A percentile compares a stretch with the other conserved stretches of the same genome.
These are phyloP conservation scores for Thecocarcelia acutangulata DNA, from an alignment of 2,888 invertebrate genomes.

Conservation along the genomic window DNA sequence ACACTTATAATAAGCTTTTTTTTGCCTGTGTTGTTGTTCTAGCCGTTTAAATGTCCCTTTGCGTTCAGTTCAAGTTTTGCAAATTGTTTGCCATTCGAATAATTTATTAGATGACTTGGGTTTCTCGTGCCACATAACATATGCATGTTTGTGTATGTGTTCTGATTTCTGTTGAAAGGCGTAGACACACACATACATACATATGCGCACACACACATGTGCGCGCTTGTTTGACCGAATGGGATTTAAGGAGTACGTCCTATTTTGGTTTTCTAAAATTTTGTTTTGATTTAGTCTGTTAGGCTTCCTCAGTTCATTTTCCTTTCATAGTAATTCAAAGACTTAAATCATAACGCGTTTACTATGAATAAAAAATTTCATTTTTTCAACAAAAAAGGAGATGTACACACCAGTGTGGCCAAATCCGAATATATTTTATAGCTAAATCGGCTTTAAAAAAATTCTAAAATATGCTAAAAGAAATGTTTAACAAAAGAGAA, in stretches of 20 bases:
- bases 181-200: neutral
- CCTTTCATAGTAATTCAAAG: neutral
- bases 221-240: neutral
- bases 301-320: neutral
- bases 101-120: slow-evolving; percentile 69
- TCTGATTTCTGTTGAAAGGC: neutral
- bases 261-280: slow-evolving; percentile 48
- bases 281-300: slow-evolving; percentile 49
- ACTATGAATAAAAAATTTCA: too few species aligned
- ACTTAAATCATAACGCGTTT: neutral
- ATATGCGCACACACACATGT: neutral
- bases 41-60: slow-evolving; percentile 52
- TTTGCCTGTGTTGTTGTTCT: neutral
- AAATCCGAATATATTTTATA: too few species aligned
- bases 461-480: too few species aligned
- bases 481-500: too few species aligned
- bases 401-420: too few species aligned
- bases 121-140: slow-evolving; percentile 52
- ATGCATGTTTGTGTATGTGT: slow-evolving; percentile 32
- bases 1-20: too few species aligned
- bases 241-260: slow-evolving; percentile 16
- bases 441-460: too few species aligned
- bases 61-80: slow-evolving; percentile 62
- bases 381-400: too few species aligned
- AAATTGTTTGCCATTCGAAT: slow-evolving; percentile 70